Conservation (phyloP, 2,797 vertebrate genomes). For the Sebastes glaucus region DNA sequence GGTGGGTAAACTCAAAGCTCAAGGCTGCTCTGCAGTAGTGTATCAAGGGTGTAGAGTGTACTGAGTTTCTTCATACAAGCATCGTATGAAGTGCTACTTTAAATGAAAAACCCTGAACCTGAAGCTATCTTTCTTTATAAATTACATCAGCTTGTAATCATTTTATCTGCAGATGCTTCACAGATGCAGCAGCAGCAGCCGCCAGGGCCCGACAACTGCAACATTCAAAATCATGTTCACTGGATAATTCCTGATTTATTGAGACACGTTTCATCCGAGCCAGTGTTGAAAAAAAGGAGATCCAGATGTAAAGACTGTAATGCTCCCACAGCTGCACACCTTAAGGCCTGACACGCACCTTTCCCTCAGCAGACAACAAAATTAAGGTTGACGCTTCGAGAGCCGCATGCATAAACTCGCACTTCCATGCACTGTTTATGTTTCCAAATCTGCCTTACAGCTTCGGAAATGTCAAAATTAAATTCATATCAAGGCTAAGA, state of each 20-base stretch:
- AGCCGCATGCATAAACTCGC: constrained; percentile 35
- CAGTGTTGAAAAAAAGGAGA: constrained; percentile 47
- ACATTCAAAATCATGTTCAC: constrained; percentile 52
- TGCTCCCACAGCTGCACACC: constrained; percentile 66
- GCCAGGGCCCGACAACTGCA: constrained; percentile 8
- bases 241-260: constrained; percentile 61
- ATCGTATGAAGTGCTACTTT: not conserved
- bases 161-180: constrained; percentile 47
- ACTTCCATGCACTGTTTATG: constrained; percentile 41
- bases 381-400: constrained; percentile 35
- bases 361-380: constrained; percentile 6
- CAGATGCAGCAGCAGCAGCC: constrained; percentile 54
- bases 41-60: not conserved
- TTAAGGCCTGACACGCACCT: constrained; percentile 50
- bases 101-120: constrained; percentile 5
- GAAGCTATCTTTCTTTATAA: constrained; percentile 40
- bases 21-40: not conserved
- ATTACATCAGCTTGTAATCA: constrained; percentile 41
- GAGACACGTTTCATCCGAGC: constrained; percentile 43
- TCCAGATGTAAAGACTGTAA: constrained; percentile 50
- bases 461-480: constrained; percentile 24
- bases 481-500: not conserved
- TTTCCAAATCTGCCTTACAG: constrained; percentile 14
- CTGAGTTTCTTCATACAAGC: not conserved
- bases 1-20: constrained; percentile 13